Conservation (phyloP, 1,140 invertebrate genomes). For the Heliothis subflexa region DNA sequence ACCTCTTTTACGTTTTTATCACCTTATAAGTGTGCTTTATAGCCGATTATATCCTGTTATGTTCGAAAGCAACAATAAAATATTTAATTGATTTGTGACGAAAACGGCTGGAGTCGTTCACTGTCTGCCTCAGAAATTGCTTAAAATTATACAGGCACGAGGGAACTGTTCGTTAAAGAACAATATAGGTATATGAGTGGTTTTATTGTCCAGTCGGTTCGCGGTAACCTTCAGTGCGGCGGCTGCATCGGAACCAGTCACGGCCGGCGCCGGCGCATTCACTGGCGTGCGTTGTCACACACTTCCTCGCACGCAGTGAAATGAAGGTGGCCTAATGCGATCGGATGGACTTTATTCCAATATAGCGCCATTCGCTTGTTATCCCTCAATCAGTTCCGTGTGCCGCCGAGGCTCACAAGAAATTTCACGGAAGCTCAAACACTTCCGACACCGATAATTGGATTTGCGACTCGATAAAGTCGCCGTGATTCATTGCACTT, state of each 20-base stretch:
- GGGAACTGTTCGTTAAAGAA: not conserved
- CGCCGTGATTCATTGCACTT: conserved; percentile 60
- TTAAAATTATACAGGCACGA: conserved; percentile 1
- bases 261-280: not conserved
- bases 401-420: conserved; percentile 56
- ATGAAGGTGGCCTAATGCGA: conserved; percentile 40
- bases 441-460: conserved; percentile 74
- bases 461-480: conserved; percentile 58
- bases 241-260: conserved; percentile 29
- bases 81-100: not conserved
- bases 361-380: conserved; percentile 43
- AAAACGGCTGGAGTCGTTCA: not conserved
- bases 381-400: conserved; percentile 62
- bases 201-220: conserved; percentile 35
- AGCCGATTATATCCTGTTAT: conserved; percentile 5
- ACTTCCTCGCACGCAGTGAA: conserved; percentile 40
- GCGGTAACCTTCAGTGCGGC: conserved; percentile 31
- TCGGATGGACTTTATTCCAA: conserved; percentile 38
- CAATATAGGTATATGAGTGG: not conserved
- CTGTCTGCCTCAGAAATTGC: not conserved
- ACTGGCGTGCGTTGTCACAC: conserved; percentile 27
- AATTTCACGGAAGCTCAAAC: conserved; percentile 68
- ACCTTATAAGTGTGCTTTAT: not conserved
- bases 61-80: not conserved
- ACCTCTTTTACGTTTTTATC: conserved; percentile 23